Conservation (phyloP, 2,888 invertebrate species). For the Cryptophagus acutangulus region DNA sequence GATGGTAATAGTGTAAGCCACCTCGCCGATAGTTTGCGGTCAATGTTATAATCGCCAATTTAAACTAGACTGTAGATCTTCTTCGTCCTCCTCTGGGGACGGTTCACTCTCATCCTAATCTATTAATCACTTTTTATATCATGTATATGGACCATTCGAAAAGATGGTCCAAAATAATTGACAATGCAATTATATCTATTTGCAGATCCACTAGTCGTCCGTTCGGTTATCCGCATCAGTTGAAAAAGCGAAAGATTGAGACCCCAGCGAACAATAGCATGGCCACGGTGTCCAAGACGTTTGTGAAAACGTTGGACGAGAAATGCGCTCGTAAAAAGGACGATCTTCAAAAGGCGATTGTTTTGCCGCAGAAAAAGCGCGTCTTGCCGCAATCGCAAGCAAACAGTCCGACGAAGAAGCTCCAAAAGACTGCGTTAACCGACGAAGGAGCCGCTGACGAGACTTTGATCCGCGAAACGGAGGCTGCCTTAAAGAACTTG, state of each 20-base stretch:
- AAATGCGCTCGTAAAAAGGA: constrained; percentile 50
- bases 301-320: constrained; percentile 38
- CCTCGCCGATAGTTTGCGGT: constrained; percentile 30
- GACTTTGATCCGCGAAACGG: constrained; percentile 79
- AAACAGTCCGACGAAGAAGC: constrained; percentile 43
- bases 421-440: constrained; percentile 47
- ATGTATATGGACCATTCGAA: too few species aligned
- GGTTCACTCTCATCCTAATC: too few species aligned
- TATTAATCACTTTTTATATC: too few species aligned
- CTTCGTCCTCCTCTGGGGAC: too few species aligned
- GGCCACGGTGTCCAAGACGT: constrained; percentile 38
- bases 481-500: constrained; percentile 80
- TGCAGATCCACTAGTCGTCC: constrained; percentile 46
- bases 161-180: too few species aligned
- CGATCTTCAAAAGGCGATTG: constrained; percentile 41
- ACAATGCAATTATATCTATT: too few species aligned
- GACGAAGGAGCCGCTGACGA: constrained; percentile 62
- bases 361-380: constrained; percentile 58
- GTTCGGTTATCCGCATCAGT: constrained; percentile 50
- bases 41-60: constrained; percentile 10
- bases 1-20: constrained; percentile 26
- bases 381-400: constrained; percentile 44
- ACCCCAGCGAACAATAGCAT: constrained; percentile 35
- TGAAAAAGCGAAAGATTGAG: constrained; percentile 68
- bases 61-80: too few species aligned